Evolutionary conservation across 2,113 vertebrate species (phyloP), one percentile per base, ranked within the genome.

Genomic region (Clinocottus analis): DNA sequence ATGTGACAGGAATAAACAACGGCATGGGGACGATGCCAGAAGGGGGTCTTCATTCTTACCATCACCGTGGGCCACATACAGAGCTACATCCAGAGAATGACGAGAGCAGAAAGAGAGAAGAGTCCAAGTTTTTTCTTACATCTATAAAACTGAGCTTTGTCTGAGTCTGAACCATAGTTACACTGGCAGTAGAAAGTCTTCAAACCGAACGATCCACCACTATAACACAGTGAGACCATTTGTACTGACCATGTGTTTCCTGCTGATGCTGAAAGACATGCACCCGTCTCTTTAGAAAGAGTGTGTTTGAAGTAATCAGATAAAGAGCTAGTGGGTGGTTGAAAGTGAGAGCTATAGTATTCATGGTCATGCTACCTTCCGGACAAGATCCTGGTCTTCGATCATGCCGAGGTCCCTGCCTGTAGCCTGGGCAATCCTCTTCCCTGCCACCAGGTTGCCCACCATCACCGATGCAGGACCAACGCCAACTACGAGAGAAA

Each of bases 381-480:
- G 96, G 43, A 98, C 96, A 11, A 98, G 95, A 87, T 99, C 97
- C 41, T 99, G 97, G 91, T 99, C 98, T 87, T 99, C 98, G 35
- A 97, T 96, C 86, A 99, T 95, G 60, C 98, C 98, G 11, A 99
- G 95, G 84, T 99, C 98, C 87, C 98, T 95, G 45, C 98, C 98
- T n/a, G 96, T 94, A 64, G 98, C 98, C 91, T 99, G 97, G 72
- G 98, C 98, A 1, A 99, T 98, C 62, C 98, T 94, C 93, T 99
- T 99, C 83, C 98, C 98, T 75, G 98, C 98, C 79, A 99, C 98
- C 92, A 99, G 95, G 90, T 99, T 99, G 35, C 98, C 98, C 88
- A 99, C 96, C 96, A 99, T 96, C 87, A 99, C 97, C 45, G 97
- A 99, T 23, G 98, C 98, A 83, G 98, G 98, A 79, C 98, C 98